Evolutionary conservation across 2,113 vertebrate genomes (phyloP).

Genomic region (Egretta garzetta): DNA sequence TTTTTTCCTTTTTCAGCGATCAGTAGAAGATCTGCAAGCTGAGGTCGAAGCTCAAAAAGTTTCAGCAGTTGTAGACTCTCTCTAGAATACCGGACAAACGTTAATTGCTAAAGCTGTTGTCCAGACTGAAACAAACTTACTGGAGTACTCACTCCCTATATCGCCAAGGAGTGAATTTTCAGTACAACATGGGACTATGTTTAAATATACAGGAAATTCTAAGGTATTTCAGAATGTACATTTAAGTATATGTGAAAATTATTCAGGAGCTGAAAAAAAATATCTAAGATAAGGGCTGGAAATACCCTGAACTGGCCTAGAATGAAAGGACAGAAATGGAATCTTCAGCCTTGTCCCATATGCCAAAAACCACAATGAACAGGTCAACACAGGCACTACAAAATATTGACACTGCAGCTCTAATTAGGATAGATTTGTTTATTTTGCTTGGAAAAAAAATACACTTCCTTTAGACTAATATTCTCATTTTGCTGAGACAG

Average conservation of each 20-base stretch:
- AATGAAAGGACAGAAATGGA: neutral
- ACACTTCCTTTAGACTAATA: constrained; percentile 37
- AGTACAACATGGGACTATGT: neutral
- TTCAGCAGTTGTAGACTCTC: neutral
- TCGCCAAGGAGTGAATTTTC: neutral
- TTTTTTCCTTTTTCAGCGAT: neutral
- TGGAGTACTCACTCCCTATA: neutral
- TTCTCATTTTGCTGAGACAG: constrained; percentile 37
- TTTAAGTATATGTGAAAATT: neutral
- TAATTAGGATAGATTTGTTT: constrained; percentile 53
- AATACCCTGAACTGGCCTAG: neutral
- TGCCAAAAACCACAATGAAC: constrained; percentile 14
- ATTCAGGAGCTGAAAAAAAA: neutral
- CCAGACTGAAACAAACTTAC: neutral
- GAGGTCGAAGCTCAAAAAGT: neutral
- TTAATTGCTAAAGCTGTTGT: neutral
- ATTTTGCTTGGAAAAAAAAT: neutral
- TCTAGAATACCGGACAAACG: neutral
- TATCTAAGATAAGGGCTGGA: neutral
- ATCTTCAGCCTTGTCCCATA: neutral
- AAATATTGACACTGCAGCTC: constrained; percentile 38
- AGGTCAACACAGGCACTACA: constrained; percentile 12
- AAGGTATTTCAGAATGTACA: neutral
- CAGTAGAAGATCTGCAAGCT: neutral
- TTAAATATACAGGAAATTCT: neutral